Percentiles rank a stretch among this genome's conserved stretches.
Conservation (phyloP, 2,113 vertebrate genomes). For the Myotis lucifugus region DNA sequence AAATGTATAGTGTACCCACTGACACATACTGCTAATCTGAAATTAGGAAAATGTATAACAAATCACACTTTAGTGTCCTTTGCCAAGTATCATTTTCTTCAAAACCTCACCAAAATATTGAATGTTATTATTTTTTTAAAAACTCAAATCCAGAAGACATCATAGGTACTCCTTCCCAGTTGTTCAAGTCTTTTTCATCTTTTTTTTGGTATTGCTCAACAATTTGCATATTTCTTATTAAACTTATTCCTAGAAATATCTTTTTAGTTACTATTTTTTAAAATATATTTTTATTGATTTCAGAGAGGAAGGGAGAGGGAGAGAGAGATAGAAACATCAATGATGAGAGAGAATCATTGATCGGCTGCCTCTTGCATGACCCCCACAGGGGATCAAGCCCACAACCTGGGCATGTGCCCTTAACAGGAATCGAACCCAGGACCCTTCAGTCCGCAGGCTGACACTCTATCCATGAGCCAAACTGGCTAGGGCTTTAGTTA, state of each 20-base stretch:
- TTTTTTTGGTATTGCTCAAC: not conserved
- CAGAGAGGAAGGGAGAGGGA: no score
- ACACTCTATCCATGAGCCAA: no score
- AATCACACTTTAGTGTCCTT: not conserved
- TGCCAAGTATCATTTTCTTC: not conserved
- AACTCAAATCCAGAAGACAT: not conserved
- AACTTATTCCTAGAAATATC: not conserved
- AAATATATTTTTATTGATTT: no score
- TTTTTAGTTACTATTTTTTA: not conserved
- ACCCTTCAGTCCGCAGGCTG: no score
- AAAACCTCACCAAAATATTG: not conserved
- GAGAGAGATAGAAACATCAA: no score
- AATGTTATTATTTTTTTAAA: not conserved
- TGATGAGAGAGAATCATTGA: no score
- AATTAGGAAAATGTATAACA: not conserved
- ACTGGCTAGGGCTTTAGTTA: not conserved
- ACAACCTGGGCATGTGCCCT: no score
- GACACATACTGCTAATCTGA: not conserved
- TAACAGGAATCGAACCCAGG: no score
- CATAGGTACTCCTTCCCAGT: not conserved
- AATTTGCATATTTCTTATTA: not conserved
- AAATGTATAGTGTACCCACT: not conserved
- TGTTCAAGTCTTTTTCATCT: not conserved
- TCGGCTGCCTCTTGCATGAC: no score
- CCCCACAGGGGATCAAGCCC: no score